Base-by-base conservation (phyloP, 2,797 vertebrate genomes). In the Myotis myotis region DNA sequence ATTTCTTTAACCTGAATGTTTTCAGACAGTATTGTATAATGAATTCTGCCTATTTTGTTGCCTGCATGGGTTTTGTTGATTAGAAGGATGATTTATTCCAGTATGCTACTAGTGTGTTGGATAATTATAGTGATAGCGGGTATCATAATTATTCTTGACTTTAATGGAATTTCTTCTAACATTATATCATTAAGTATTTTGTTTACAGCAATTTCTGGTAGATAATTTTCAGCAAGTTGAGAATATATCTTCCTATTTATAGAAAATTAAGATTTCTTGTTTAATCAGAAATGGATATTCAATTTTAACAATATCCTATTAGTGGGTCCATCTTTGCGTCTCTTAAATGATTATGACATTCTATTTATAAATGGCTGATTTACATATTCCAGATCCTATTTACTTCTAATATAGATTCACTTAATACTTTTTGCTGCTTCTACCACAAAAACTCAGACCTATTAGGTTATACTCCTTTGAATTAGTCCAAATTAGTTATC, bases 91-190 rank as follows among this genome's bases (percentile, higher is more conserved):
- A 94, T 96, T 96, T 97, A 97, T 96, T 95, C 71, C 89, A 81
- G 44, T 72, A 60, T 93, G 57, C 76, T 79, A 36, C 33, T 33
- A 78, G 38, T 87, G 51, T 15, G 36, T 60, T 80, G 53, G 76
- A 91, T 94, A 94, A 97, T 96, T 97, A 91, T 8, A 95, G 66
- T 44, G 87, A 93, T 78, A 91, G 44, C 38, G 53, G 68, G 41
- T 84, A 84, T 85, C 87, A 93, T 89, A 94, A 94, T 97, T 94
- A 95, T 97, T 95, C 80, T 91, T 89, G 92, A 95, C 55, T 96
- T 96, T 94, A 96, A 93, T 94, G 60, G 68, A 51, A 72, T 89
- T 80, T 87, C 41, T 91, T 84, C 72, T 86, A 93, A 78, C 81
- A 81, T 92, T 93, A 93, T 71, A 94, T 96, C 66, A 95, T 93